phyloP scores from a whole-genome alignment of 2,797 vertebrate species.

The Sylvia borin region DNA sequence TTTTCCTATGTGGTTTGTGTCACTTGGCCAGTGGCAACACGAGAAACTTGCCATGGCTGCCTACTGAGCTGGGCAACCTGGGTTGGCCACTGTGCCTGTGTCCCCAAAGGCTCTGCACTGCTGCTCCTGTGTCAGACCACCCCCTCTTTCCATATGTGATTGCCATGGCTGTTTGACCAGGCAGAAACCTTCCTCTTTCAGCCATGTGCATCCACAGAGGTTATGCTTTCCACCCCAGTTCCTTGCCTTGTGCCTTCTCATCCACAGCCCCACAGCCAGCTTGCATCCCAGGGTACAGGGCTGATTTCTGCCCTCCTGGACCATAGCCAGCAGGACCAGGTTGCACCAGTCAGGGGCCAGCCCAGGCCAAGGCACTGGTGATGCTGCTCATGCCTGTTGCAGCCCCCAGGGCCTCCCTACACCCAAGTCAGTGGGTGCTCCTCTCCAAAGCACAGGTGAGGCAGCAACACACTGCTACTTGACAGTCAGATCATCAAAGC shows the following conservation, averaged over 20 bases:
- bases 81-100: neutral
- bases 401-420: neutral
- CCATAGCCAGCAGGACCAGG: neutral
- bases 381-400: fast-evolving
- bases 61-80: neutral
- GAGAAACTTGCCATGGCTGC: neutral
- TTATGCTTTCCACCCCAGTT: neutral
- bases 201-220: neutral
- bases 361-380: neutral
- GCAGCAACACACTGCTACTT: neutral
- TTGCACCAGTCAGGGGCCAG: neutral
- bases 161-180: neutral
- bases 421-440: fast-evolving
- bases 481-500: neutral
- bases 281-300: fast-evolving
- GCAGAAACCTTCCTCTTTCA: neutral
- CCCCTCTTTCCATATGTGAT: neutral
- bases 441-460: neutral
- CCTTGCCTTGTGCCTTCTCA: neutral
- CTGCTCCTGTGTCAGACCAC: neutral
- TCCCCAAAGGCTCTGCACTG: neutral
- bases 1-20: neutral
- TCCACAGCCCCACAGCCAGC: neutral
- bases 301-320: neutral
- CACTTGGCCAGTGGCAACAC: neutral